Evolutionary conservation across 2,113 vertebrate genomes (phyloP).

Genomic region (Corythornis vintsioides): DNA sequence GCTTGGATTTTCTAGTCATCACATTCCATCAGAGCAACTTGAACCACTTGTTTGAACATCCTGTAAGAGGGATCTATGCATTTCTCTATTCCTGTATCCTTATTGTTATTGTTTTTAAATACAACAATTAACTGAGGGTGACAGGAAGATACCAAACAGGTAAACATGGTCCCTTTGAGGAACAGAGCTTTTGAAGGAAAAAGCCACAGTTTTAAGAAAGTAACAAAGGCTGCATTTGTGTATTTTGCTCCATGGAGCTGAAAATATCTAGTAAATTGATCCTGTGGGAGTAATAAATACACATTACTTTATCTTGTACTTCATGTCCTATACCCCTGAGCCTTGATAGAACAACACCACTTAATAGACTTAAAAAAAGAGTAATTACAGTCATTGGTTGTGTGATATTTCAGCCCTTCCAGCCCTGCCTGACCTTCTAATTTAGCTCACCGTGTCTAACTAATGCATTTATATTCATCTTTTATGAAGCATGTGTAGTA

Average conservation of each 20-base stretch:
- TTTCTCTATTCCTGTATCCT: not conserved
- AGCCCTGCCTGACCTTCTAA: constrained; percentile 88
- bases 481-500: constrained; percentile 83
- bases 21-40: constrained; percentile 10
- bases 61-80: not conserved
- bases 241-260: constrained; percentile 84
- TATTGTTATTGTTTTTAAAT: not conserved
- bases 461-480: constrained; percentile 86
- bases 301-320: constrained; percentile 90
- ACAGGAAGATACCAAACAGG: not conserved
- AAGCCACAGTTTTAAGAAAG: constrained; percentile 73
- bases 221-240: constrained; percentile 82
- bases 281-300: constrained; percentile 88
- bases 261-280: constrained; percentile 88
- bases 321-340: constrained; percentile 87
- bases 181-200: constrained; percentile 66
- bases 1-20: not conserved
- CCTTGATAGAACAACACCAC: constrained; percentile 84
- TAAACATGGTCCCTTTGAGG: not conserved
- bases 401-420: constrained; percentile 85
- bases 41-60: constrained; percentile 50
- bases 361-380: constrained; percentile 91
- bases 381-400: constrained; percentile 87
- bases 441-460: constrained; percentile 84
- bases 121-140: not conserved